Conservation (phyloP, 2,888 invertebrate genomes). For the Petrophora chlorosata region DNA sequence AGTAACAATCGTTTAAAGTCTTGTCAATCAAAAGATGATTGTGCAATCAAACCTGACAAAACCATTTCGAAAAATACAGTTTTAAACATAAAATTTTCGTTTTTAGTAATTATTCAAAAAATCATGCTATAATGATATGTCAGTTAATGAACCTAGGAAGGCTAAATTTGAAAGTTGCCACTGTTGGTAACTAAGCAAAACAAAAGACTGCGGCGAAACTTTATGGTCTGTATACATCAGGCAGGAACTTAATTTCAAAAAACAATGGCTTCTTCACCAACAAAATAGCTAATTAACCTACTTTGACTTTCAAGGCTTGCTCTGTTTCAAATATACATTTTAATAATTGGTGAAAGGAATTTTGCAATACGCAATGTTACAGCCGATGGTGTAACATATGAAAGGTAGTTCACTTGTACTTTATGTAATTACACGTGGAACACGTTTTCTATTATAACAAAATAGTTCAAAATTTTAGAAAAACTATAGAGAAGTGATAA, state of each 20-base stretch:
- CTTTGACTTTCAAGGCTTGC: not conserved
- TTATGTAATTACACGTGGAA: slow-evolving; percentile 1
- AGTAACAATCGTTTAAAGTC: too few relatives aligned
- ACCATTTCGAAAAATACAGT: too few relatives aligned
- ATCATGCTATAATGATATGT: too few relatives aligned
- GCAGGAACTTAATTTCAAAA: not conserved
- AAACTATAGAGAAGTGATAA: too few relatives aligned
- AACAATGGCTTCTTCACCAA: slow-evolving; percentile 6
- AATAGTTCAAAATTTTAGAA: too few relatives aligned
- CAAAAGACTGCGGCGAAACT: not conserved
- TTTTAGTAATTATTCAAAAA: too few relatives aligned
- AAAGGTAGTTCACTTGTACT: not conserved
- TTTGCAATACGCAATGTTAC: not conserved
- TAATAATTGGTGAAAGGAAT: slow-evolving; percentile 13
- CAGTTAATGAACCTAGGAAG: too few relatives aligned
- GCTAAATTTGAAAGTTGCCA: too few relatives aligned
- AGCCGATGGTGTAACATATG: not conserved
- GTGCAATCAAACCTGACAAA: too few relatives aligned
- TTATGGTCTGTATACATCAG: not conserved
- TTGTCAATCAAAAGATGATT: too few relatives aligned
- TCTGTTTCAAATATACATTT: not conserved
- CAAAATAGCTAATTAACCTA: slow-evolving; percentile 9
- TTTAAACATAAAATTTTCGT: too few relatives aligned
- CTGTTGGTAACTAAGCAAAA: not conserved
- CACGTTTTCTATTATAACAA: not conserved